Base-by-base conservation (phyloP, 1,140 invertebrate species). In the Megalonaias nervosa region DNA sequence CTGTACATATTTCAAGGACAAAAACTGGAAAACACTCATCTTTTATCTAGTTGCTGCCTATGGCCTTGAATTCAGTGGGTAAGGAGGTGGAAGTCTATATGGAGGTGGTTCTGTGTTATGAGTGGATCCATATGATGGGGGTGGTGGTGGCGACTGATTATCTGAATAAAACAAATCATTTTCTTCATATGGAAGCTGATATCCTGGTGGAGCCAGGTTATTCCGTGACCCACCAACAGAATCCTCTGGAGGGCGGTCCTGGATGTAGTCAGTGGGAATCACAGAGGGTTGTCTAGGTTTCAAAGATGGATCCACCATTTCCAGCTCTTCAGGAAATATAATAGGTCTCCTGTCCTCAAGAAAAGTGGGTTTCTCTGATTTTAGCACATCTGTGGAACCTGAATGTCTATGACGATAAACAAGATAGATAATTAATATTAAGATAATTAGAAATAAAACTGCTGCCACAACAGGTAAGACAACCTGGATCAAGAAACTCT, bases 341-440 rank as follows among this genome's bases (percentile, higher is more conserved):
- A 86, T 79, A 57, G 85, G 85, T 21, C 83, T 77, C 19, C 83
- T 68, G 67, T 86, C 82, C 61, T 86, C 81, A 21, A 79, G 71
- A 56, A 86, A 83, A 2, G 79, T 69, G 13, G 81, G 79, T 59
- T 83, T 82, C 73, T 86, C 82, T 3, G 72, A 70, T 26, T 81
- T 75, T n/a, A 73, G 55, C 15, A 75, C 21, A 15, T 69, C 62
- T 55, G 68, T 81, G 17, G 55, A 59, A n/a, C 58, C 71, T 16
- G 75, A 56, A 38, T 68, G 75, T 16, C 74, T 67, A 31, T 77
- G 79, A 38, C 80, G 69, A 65, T 73, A 71, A 64, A 74, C 78
- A 59, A 81, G 68, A 21, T 78, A 56, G 6, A 81, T 59, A 3
- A 72, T 23, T 19, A 81, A 31, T 15, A 75, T 73, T 21, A 81